phyloP scores from a whole-genome alignment of 2,888 invertebrate genomes.

The Melitaea athalia region DNA sequence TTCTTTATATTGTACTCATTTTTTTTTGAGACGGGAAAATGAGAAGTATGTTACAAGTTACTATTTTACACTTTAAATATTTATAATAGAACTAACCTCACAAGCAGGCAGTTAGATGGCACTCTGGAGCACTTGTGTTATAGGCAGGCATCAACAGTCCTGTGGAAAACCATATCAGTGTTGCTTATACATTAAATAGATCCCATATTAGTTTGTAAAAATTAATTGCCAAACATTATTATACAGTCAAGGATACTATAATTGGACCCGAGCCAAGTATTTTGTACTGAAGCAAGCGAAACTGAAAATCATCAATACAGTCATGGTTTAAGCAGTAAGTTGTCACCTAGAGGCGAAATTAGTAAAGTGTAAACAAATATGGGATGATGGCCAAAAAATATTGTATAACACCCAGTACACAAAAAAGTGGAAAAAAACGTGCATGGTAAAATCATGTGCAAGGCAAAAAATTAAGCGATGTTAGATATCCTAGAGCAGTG shows the following conservation, averaged over 20 bases:
- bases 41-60: no score
- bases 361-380: constrained; percentile 60
- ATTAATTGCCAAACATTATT: constrained; percentile 56
- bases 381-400: constrained; percentile 46
- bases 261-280: constrained; percentile 70
- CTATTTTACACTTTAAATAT: neutral
- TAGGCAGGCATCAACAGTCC: constrained; percentile 76
- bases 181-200: constrained; percentile 51
- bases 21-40: neutral
- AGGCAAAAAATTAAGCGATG: constrained; percentile 41
- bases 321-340: constrained; percentile 43
- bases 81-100: constrained; percentile 69
- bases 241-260: constrained; percentile 75
- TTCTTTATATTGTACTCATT: neutral
- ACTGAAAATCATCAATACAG: constrained; percentile 67
- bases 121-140: constrained; percentile 75
- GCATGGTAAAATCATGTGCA: constrained; percentile 44
- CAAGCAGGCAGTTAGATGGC: constrained; percentile 78
- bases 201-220: constrained; percentile 52
- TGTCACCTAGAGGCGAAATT: constrained; percentile 44
- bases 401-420: constrained; percentile 44
- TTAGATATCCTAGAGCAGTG: constrained; percentile 48
- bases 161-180: constrained; percentile 72
- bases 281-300: constrained; percentile 65
- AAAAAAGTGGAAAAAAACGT: constrained; percentile 47